phyloP scores from a whole-genome alignment of 2,113 vertebrate genomes.

The Zootoca vivipara region DNA sequence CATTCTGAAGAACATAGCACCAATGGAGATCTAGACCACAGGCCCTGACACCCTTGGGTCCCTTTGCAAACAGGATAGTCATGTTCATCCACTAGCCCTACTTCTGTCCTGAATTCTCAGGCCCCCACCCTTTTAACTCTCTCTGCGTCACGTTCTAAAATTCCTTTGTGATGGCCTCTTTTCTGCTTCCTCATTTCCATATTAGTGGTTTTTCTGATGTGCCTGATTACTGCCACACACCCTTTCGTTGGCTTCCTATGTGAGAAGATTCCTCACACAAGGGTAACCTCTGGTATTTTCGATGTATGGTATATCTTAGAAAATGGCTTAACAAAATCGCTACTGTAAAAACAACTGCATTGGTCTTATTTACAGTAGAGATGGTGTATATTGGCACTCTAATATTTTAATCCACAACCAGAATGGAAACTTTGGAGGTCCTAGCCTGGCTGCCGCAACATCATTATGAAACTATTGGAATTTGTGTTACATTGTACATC shows the following conservation, averaged over 20 bases:
- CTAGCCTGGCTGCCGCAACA: neutral
- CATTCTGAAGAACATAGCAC: neutral
- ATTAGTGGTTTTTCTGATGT: neutral
- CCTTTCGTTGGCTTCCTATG: neutral
- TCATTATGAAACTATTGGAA: neutral
- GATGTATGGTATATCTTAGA: slow-evolving; percentile 34
- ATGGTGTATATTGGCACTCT: slow-evolving; percentile 16
- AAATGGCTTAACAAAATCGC: neutral
- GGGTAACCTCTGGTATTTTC: slow-evolving; percentile 16
- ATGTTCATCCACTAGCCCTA: neutral
- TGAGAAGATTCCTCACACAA: neutral
- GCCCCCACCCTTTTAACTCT: neutral
- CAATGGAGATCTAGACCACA: neutral
- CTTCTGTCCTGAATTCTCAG: neutral
- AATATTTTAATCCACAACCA: slow-evolving; percentile 39
- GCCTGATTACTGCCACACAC: neutral
- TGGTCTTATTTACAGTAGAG: no score
- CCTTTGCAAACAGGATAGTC: neutral
- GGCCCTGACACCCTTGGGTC: neutral
- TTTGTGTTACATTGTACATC: slow-evolving; percentile 20
- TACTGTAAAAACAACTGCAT: neutral
- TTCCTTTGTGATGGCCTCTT: neutral
- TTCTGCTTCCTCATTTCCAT: neutral
- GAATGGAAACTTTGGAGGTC: slow-evolving; percentile 40
- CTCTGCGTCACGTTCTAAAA: neutral